Base-by-base conservation (phyloP, 1,140 invertebrate genomes). In the Drosophila varians region DNA sequence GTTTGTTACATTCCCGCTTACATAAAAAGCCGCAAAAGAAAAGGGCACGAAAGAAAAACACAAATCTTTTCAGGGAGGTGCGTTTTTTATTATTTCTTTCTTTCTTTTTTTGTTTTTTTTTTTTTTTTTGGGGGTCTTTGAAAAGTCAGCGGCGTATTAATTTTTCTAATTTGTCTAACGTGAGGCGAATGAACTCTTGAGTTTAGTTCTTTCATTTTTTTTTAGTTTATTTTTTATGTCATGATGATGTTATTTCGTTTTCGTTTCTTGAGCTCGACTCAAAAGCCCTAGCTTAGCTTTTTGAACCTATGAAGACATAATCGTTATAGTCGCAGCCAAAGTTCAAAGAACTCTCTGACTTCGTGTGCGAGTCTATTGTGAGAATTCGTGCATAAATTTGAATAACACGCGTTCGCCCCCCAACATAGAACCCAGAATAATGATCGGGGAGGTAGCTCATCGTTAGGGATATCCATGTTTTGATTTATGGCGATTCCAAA, bases 351-450 rank as follows among this genome's bases (percentile, higher is more conserved):
- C 82, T 82, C 83, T 48, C 64, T 5, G 61, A 12, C 45, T 53
- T 53, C 60, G 64, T 66, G 47, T 68, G 64, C 48, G 61, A 51
- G 47, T 58, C 82, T 77, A 61, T 87, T 82, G 74, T 87, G 82
- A 74, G 82, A 86, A 77, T 87, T 87, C 82, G 78, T 87, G 82
- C 77, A 86, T 86, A 86, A 74, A 86, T 87, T 86, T 88, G 58
- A 76, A 76, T 76, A 68, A 55, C 53, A 60, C 74, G 56, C 65
- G 55, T 61, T 51, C 34, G n/a, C 11, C n/a, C 51, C 43, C 19
- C 36, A 66, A 66, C 64, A 45, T 66, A 53, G 36, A 53, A 38
- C 5, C 18, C 40, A 16, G 38, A 46, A 65, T 48, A 61, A 61
- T 9, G 49, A 16, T 16, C 47, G 36, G n/a, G 34, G 36, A 38